These are phyloP conservation scores for Rhipidura dahli DNA, from an alignment of 2,113 vertebrate species.

Conservation along the genomic window DNA sequence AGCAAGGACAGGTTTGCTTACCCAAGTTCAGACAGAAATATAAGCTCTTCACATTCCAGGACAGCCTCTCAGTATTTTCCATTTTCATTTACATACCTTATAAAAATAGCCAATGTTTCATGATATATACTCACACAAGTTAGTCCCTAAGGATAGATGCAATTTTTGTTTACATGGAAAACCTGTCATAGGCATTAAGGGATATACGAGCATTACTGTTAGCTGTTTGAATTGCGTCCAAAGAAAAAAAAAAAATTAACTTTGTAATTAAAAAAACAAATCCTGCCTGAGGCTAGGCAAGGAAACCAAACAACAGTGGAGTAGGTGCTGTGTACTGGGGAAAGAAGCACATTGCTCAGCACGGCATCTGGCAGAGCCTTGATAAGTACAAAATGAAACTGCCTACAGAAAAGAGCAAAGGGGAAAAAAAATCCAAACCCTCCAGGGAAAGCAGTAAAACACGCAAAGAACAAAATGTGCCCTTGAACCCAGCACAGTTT, in stretches of 20 bases:
- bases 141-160: conserved; percentile 44
- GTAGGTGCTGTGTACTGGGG: background rate
- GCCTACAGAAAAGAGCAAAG: background rate
- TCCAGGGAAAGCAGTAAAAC: background rate
- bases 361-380: conserved; percentile 18
- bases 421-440: background rate
- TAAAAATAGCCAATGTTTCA: conserved; percentile 19
- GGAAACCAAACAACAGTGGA: conserved; percentile 17
- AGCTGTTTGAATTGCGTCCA: conserved; percentile 45
- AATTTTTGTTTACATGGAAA: conserved; percentile 49
- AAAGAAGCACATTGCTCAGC: background rate
- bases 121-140: background rate
- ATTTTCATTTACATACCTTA: conserved; percentile 56
- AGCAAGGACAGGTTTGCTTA: conserved; percentile 22
- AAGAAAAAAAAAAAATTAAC: conserved; percentile 37
- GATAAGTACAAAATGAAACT: conserved; percentile 26
- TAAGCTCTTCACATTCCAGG: conserved; percentile 47
- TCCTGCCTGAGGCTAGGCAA: conserved; percentile 11
- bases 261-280: conserved; percentile 54
- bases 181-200: conserved; percentile 34
- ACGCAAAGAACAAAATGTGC: background rate
- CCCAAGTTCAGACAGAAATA: conserved; percentile 50
- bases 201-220: conserved; percentile 12
- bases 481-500: background rate
- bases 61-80: conserved; percentile 54